A percentile compares a stretch with the other conserved stretches of the same genome.
phyloP scores from a whole-genome alignment of 2,113 vertebrate species.

The Oryzias celebensis region DNA sequence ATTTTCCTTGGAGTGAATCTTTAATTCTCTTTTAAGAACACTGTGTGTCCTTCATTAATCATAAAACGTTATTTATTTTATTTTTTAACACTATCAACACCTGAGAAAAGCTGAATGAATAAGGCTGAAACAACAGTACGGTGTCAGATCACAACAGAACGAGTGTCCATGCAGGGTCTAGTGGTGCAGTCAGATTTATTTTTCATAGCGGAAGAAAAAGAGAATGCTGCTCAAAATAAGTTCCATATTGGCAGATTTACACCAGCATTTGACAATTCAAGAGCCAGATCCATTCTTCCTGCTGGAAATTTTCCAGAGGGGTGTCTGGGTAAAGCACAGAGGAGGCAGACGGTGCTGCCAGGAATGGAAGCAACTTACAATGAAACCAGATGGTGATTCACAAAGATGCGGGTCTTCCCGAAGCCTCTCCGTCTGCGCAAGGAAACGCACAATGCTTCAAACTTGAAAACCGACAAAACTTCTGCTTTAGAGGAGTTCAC shows the following conservation, averaged over 20 bases:
- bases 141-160: not conserved
- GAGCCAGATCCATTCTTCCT: not conserved
- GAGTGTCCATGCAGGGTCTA: not conserved
- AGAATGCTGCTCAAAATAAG: slow-evolving; percentile 1
- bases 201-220: not conserved
- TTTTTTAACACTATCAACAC: no score
- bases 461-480: no score
- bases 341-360: not conserved
- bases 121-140: not conserved
- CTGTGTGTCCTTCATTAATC: no score
- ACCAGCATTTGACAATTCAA: not conserved
- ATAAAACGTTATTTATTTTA: no score
- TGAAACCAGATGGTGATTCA: not conserved
- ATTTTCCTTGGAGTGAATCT: no score
- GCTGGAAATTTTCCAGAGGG: not conserved
- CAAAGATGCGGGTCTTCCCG: not conserved
- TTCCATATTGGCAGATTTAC: not conserved
- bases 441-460: no score
- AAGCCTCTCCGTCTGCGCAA: no score
- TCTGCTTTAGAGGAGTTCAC: no score
- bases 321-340: not conserved
- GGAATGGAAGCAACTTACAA: not conserved
- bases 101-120: no score
- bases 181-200: not conserved
- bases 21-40: no score